Conservation (phyloP, 2,888 invertebrate species). For the Toxonevra muliebris region DNA sequence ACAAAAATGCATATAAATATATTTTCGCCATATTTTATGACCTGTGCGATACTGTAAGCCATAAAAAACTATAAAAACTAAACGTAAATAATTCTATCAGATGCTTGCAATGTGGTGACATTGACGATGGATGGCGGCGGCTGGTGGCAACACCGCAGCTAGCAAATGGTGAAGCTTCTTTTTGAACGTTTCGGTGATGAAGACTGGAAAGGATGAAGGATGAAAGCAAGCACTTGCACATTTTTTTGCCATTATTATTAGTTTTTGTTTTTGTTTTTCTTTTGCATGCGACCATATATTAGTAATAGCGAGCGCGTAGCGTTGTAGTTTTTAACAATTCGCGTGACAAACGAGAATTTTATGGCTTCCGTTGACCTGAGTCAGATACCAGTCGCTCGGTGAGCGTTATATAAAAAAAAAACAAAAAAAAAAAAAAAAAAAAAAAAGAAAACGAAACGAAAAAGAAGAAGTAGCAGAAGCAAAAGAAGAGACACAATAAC, state of each 20-base stretch:
- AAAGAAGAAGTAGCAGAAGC: slow-evolving; percentile 23
- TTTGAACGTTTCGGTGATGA: slow-evolving; percentile 19
- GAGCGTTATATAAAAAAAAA: no score
- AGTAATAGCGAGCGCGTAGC: slow-evolving; percentile 31
- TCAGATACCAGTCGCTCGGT: slow-evolving; percentile 39
- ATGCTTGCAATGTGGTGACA: slow-evolving; percentile 29
- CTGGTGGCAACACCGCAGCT: neutral
- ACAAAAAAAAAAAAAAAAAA: no score
- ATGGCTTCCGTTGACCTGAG: slow-evolving; percentile 65
- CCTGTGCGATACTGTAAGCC: slow-evolving; percentile 45
- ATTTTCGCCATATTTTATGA: slow-evolving; percentile 49
- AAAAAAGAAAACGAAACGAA: slow-evolving; percentile 14
- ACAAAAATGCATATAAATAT: slow-evolving; percentile 34
- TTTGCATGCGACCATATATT: slow-evolving; percentile 14
- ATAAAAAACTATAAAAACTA: slow-evolving; percentile 61
- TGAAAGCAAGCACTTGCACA: no score
- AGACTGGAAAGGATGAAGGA: slow-evolving; percentile 15
- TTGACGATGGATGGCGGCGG: slow-evolving; percentile 22
- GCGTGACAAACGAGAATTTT: slow-evolving; percentile 66
- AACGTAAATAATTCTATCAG: slow-evolving; percentile 59
- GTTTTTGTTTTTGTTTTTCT: slow-evolving; percentile 37
- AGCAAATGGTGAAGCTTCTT: slow-evolving; percentile 33
- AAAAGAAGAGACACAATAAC: slow-evolving; percentile 18
- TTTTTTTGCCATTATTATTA: slow-evolving; percentile 45
- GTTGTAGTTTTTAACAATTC: slow-evolving; percentile 50